A percentile compares a stretch with the other conserved stretches of the same genome.
Conservation (phyloP, 2,797 vertebrate species). For the Buphagus erythrorhynchus region DNA sequence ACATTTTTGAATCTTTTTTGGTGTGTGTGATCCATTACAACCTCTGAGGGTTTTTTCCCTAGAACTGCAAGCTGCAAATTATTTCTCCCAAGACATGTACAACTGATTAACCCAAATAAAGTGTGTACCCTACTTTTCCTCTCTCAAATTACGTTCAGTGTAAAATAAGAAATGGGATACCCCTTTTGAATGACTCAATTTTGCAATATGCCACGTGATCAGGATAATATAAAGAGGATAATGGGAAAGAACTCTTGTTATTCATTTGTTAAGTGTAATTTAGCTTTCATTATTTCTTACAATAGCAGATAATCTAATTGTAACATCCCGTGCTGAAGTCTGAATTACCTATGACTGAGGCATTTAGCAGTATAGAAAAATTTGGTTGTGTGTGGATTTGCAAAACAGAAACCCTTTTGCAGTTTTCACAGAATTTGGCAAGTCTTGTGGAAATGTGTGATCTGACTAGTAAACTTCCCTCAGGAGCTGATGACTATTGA, state of each 20-base stretch:
- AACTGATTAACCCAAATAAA: not conserved
- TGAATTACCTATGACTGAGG: not conserved
- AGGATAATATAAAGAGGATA: not conserved
- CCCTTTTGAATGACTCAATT: not conserved
- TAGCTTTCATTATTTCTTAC: conserved; percentile 53
- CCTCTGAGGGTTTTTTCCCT: not conserved
- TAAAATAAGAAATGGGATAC: not conserved
- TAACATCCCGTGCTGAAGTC: not conserved
- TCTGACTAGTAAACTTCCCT: not conserved
- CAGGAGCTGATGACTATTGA: not conserved
- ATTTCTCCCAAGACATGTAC: not conserved
- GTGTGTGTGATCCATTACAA: not conserved
- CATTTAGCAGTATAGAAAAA: not conserved
- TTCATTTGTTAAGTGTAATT: conserved; percentile 28
- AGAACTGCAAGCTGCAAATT: not conserved
- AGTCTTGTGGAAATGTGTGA: not conserved
- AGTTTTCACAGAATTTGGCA: not conserved
- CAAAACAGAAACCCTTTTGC: not conserved
- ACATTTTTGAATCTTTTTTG: not conserved
- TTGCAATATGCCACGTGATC: not conserved
- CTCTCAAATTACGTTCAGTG: not conserved
- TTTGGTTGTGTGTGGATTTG: not conserved
- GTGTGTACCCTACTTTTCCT: not conserved
- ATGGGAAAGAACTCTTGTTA: not conserved
- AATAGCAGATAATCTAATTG: conserved; percentile 24